Evolutionary conservation across 1,140 invertebrate genomes (phyloP), one percentile per base, ranked within the genome.

Genomic region (Heliconius nattereri): DNA sequence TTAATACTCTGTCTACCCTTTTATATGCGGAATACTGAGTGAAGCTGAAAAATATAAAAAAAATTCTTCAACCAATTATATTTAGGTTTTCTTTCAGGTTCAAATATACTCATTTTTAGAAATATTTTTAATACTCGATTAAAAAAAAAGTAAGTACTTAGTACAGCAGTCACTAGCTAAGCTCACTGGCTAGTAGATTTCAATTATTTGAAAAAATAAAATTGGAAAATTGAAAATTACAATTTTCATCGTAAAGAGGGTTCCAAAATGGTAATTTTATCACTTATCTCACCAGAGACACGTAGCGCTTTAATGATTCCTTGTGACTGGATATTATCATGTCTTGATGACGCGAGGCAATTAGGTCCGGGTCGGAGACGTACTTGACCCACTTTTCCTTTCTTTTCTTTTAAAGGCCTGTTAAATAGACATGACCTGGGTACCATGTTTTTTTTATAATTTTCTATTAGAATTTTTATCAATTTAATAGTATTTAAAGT

Each of bases 301-400:
- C 73, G 49, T 57, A 75, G 73, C 49, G 52, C 35, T 75, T 66
- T 75, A 66, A 75, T 75, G 54, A 75, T 75, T 75, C 32, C 23
- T 75, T 75, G 29, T 37, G 71, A 40, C 54, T 37, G 52, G 54
- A 75, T 75, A 75, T 75, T 57, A 40, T 75, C 52, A 60, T 60
- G 54, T 75, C 32, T 16, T 75, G 35, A 75, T 75, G 74, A 75
- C n/a, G 74, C 66, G 29, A 23, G 60, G 60, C 32, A 26, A 75
- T 75, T 60, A 40, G 37, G 29, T 29, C 52, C 73, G 60, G 60
- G 60, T 66, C 60, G 60, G 60, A 66, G 23, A 66, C 60, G 60
- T 66, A 49, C 75, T 76, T 76, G 75, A 40, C 75, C 75, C 49
- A 76, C 60, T 60, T 76, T 76, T 71, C 71, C 37, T 76, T 76